Evolutionary conservation across 1,140 invertebrate species (phyloP).

Genomic region (Sminthurinus signatus): DNA sequence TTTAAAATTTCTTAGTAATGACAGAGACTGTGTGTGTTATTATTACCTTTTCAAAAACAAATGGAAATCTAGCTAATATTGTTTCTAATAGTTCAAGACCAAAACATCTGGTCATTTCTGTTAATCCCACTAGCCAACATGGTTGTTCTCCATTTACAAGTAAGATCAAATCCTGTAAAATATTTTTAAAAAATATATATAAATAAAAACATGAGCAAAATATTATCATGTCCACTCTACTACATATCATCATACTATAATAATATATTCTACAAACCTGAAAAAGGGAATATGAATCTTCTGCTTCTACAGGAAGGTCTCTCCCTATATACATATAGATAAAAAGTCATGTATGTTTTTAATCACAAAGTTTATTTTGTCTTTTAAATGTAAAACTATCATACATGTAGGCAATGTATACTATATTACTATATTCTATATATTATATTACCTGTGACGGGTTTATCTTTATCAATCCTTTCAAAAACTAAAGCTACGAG

Average conservation of each 20-base stretch:
- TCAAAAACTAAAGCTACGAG: constrained; percentile 96
- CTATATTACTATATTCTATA: no score
- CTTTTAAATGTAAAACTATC: not conserved
- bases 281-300: constrained; percentile 86
- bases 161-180: constrained; percentile 84
- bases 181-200: no score
- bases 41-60: constrained; percentile 84
- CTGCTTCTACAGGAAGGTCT: constrained; percentile 55
- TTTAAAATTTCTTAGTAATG: no score
- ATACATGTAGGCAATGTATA: not conserved
- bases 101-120: constrained; percentile 95
- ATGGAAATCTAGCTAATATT: constrained; percentile 81
- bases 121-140: constrained; percentile 88
- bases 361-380: no score
- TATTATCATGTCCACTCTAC: no score
- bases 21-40: no score
- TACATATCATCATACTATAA: not conserved
- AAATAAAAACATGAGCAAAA: no score
- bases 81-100: constrained; percentile 91
- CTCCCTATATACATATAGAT: constrained; percentile 21
- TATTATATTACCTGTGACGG: constrained; percentile 14
- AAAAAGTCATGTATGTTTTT: no score
- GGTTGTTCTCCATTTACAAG: constrained; percentile 94
- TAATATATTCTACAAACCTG: constrained; percentile 52
- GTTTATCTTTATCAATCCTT: constrained; percentile 62